phyloP scores from a whole-genome alignment of 2,888 invertebrate species.

The Sericinus montela region DNA sequence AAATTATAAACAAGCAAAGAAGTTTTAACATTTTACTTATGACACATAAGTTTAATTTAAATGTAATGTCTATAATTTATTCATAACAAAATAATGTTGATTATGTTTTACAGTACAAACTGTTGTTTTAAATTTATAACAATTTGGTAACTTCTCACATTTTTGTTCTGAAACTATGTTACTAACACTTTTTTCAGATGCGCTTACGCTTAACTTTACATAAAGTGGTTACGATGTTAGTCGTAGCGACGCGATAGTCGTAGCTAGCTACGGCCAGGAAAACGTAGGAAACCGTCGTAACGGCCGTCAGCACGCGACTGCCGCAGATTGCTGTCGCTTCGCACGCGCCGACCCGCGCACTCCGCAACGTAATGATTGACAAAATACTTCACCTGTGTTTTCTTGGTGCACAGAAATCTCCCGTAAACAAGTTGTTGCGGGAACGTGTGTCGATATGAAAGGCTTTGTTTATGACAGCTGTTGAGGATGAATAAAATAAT shows the following conservation, averaged over 20 bases:
- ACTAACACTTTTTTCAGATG: not conserved
- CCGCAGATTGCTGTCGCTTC: slow-evolving; percentile 35
- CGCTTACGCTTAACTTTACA: slow-evolving; percentile 35
- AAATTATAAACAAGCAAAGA: no score
- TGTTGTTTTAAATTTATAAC: no score
- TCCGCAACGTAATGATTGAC: slow-evolving; percentile 60
- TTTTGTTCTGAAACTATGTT: not conserved
- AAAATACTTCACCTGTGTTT: slow-evolving; percentile 69
- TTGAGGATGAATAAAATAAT: not conserved
- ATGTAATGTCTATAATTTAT: no score
- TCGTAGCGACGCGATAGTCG: slow-evolving; percentile 36
- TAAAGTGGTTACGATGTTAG: slow-evolving; percentile 21
- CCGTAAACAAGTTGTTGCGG: slow-evolving; percentile 38
- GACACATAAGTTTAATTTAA: no score
- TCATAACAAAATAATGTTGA: no score
- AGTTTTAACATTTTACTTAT: no score
- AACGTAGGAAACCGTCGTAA: slow-evolving; percentile 34
- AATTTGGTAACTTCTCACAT: no score
- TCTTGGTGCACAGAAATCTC: slow-evolving; percentile 41
- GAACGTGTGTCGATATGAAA: slow-evolving; percentile 22
- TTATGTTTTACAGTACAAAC: no score
- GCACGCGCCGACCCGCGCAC: slow-evolving; percentile 30
- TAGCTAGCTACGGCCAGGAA: slow-evolving; percentile 27
- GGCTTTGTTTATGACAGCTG: slow-evolving; percentile 3
- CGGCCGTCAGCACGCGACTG: slow-evolving; percentile 35